phyloP scores from a whole-genome alignment of 2,888 invertebrate genomes.

The Athrips mouffetella region DNA sequence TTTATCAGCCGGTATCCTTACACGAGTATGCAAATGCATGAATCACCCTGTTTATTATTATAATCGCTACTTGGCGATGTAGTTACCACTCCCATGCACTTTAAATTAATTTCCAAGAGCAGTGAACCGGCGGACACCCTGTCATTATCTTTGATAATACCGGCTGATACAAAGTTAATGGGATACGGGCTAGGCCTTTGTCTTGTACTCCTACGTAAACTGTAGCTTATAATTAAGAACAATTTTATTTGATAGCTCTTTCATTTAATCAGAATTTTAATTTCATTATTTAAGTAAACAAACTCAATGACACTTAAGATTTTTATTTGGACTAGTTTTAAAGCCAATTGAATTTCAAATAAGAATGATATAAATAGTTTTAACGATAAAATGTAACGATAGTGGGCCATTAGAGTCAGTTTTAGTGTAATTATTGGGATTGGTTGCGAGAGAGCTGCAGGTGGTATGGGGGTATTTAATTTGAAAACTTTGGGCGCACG shows the following conservation, averaged over 20 bases:
- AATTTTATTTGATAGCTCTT: conserved; percentile 17
- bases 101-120: conserved; percentile 69
- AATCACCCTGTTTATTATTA: conserved; percentile 56
- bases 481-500: conserved; percentile 24
- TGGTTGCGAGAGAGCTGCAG: conserved; percentile 50
- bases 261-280: conserved; percentile 32
- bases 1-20: background rate
- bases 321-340: conserved; percentile 32
- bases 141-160: conserved; percentile 58
- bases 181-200: conserved; percentile 30
- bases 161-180: conserved; percentile 50
- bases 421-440: conserved; percentile 53
- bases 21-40: conserved; percentile 55
- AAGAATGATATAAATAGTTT: conserved; percentile 38
- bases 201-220: conserved; percentile 24
- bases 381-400: conserved; percentile 53
- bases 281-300: conserved; percentile 55
- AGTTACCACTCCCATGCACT: conserved; percentile 66
- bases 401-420: conserved; percentile 53
- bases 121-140: conserved; percentile 49
- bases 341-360: conserved; percentile 45
- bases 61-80: conserved; percentile 59
- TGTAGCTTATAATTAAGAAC: conserved; percentile 18
- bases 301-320: conserved; percentile 41
- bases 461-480: conserved; percentile 68